Conservation (phyloP, 2,113 vertebrate genomes). For the Erythrocebus patas region DNA sequence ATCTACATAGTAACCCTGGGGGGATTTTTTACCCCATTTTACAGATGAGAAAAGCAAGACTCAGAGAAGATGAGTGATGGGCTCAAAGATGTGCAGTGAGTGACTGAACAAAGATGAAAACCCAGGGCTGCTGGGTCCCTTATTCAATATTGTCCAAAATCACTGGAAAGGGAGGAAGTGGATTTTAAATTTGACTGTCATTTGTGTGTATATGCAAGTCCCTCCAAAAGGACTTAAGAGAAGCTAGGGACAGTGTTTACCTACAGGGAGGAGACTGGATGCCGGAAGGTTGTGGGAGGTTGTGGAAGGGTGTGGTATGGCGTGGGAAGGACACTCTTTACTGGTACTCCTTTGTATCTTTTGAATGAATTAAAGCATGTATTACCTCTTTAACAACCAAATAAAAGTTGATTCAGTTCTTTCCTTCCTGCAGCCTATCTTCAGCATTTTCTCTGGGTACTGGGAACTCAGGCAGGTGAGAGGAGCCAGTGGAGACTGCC, state of each 20-base stretch:
- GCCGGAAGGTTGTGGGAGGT: not conserved
- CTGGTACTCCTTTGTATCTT: not conserved
- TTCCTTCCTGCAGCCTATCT: not conserved
- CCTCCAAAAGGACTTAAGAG: not conserved
- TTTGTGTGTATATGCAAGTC: slow-evolving; percentile 28
- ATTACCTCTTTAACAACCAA: slow-evolving; percentile 38
- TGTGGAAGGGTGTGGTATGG: not conserved
- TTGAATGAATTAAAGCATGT: not conserved
- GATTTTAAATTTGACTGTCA: slow-evolving; percentile 61
- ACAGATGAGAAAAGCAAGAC: not conserved
- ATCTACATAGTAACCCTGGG: not conserved
- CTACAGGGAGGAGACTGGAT: not conserved
- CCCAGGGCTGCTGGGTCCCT: not conserved
- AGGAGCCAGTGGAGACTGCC: not conserved
- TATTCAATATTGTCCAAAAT: not conserved
- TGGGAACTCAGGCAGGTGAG: slow-evolving; percentile 6
- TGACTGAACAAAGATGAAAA: not conserved
- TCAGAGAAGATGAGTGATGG: not conserved
- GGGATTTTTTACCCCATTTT: not conserved
- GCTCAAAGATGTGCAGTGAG: not conserved
- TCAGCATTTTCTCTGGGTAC: not conserved
- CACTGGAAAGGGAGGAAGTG: not conserved
- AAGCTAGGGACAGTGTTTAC: not conserved
- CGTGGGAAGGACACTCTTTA: not conserved
- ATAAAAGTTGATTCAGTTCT: slow-evolving; percentile 13